Evolutionary conservation across 2,113 vertebrate species (phyloP), one percentile per base, ranked within the genome.

Genomic region (Lanius ludovicianus): DNA sequence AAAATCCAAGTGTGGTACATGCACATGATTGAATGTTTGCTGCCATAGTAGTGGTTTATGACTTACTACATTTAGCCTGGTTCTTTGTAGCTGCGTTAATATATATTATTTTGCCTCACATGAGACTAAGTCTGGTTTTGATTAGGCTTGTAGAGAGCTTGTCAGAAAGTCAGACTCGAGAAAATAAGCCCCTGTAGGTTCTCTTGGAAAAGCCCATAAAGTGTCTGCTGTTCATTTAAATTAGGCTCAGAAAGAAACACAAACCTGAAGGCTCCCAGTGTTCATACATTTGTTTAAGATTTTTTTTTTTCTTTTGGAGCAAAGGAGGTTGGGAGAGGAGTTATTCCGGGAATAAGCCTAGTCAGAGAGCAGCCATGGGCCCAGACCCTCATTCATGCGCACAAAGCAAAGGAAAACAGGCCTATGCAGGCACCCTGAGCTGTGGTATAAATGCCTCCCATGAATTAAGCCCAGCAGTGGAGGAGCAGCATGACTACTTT

Each of bases 131-230:
- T 95, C 98, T 98, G 98, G 93, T 97, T 96, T 95, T 97, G 94
- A 98, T 98, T 98, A 98, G 70, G 57, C 62, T 59, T 53, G 78
- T 65, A 83, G 93, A 65, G 53, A 97, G 77, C 93, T 91, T 91
- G 89, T 94, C 94, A 94, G 95, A 97, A 95, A 97, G 60, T 93
- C 88, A 83, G 94, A 93, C 87, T 79, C 15, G 2, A 92, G 84
- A 79, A 96, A 96, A 96, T 95, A 96, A 97, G 93, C 84, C 96
- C 96, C 97, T 95, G 92, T 93, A 97, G 97, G 92, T 96, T 97
- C 93, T 69, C 42, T 63, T 90, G 74, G 78, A 90, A 94, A 90
- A 97, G 71, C 79, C 85, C 42, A 65, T 96, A 97, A 98, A 97
- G 95, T 87, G 96, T 96, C 97, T 96, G 94, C 85, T 86, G 33